These are phyloP conservation scores for Hyla sarda DNA, from an alignment of 2,113 vertebrate genomes.

Conservation along the genomic window DNA sequence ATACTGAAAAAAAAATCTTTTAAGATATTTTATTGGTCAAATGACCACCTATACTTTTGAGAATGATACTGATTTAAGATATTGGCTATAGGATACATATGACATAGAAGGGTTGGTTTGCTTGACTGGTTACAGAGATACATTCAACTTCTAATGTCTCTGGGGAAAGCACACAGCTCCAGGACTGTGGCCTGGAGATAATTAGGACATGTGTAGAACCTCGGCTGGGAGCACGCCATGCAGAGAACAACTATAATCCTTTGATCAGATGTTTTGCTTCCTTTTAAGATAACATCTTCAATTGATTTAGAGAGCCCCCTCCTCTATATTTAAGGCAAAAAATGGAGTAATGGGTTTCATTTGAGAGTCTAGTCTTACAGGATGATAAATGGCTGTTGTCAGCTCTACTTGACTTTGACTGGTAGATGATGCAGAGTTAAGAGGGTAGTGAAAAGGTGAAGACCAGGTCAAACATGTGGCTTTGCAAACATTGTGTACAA, in stretches of 20 bases:
- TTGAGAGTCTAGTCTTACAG: conserved; percentile 69
- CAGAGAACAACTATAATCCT: conserved; percentile 62
- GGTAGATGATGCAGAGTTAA: conserved; percentile 61
- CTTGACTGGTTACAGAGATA: conserved; percentile 41
- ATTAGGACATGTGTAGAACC: conserved; percentile 63
- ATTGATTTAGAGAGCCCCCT: conserved; percentile 72
- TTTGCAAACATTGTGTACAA: conserved; percentile 23
- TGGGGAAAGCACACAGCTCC: conserved; percentile 69
- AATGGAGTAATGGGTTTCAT: conserved; percentile 70
- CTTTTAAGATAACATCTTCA: conserved; percentile 75
- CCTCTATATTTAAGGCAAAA: conserved; percentile 63
- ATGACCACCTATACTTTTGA: conserved; percentile 47
- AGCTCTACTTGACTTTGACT: conserved; percentile 66
- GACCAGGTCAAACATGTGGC: conserved; percentile 33
- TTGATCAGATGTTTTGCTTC: conserved; percentile 72
- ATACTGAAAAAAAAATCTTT: background rate
- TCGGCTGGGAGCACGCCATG: conserved; percentile 74
- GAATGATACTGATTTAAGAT: background rate
- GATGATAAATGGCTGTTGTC: conserved; percentile 72
- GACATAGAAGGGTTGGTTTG: conserved; percentile 22
- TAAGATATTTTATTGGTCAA: background rate
- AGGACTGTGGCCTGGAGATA: conserved; percentile 77
- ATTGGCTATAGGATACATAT: conserved; percentile 3
- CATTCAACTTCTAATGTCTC: conserved; percentile 37
- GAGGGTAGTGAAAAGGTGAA: conserved; percentile 61